Conservation (phyloP, 2,797 vertebrate genomes). For the Parauchenoglanis ngamensis region DNA sequence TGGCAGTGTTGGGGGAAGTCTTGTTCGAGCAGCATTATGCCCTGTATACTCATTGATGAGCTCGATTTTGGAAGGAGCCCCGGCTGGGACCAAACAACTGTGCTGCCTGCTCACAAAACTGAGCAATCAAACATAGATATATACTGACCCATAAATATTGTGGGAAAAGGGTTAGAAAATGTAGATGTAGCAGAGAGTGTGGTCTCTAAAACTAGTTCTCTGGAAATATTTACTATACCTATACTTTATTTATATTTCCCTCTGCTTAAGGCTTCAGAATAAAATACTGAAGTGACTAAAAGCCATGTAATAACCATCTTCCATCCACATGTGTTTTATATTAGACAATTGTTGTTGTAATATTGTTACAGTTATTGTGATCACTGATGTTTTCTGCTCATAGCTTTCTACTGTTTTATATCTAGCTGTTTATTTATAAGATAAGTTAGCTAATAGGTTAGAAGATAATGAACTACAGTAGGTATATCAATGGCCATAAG, state of each 20-base stretch:
- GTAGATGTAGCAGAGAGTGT: background rate
- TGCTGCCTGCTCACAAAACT: background rate
- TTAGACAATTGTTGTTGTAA: background rate
- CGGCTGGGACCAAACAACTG: background rate
- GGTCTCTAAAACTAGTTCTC: background rate
- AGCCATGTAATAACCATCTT: background rate
- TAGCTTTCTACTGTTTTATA: background rate
- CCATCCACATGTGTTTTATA: background rate
- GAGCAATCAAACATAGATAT: background rate
- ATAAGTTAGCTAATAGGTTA: no score
- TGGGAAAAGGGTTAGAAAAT: background rate
- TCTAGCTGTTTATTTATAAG: background rate
- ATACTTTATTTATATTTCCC: background rate
- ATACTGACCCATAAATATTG: background rate
- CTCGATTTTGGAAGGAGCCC: background rate
- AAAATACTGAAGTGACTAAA: background rate
- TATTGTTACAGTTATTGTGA: background rate
- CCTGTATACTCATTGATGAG: background rate
- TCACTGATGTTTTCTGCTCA: background rate
- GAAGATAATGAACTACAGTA: background rate
- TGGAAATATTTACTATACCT: background rate
- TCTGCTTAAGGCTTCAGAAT: background rate
- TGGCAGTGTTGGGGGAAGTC: background rate
- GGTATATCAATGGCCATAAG: background rate
- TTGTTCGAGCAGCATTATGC: background rate